Evolutionary conservation across 2,797 vertebrate species (phyloP).

Genomic region (Argya squamiceps): DNA sequence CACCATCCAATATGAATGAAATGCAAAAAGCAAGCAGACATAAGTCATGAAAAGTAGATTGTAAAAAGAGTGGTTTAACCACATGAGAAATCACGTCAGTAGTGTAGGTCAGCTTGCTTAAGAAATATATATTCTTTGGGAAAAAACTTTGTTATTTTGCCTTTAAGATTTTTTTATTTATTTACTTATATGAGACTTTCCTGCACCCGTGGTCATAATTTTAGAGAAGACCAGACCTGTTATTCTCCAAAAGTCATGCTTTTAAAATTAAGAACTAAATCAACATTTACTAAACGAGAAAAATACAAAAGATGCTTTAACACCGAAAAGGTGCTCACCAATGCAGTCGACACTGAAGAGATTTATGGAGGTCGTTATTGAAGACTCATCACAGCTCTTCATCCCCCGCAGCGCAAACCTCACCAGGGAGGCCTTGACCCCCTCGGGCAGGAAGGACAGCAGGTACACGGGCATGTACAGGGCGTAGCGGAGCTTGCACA

Average conservation of each 20-base stretch:
- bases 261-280: not conserved
- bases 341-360: slow-evolving; percentile 86
- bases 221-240: not conserved
- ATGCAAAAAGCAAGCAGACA: not conserved
- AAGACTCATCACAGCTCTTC: slow-evolving; percentile 64
- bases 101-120: not conserved
- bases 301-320: not conserved
- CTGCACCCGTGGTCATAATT: not conserved
- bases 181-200: not conserved
- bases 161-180: not conserved
- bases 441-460: slow-evolving; percentile 86
- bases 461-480: slow-evolving; percentile 86
- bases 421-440: slow-evolving; percentile 78
- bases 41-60: not conserved
- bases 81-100: not conserved
- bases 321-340: slow-evolving; percentile 74
- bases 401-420: slow-evolving; percentile 71
- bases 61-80: not conserved
- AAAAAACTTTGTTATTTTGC: not conserved
- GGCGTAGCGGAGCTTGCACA: slow-evolving; percentile 87
- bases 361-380: slow-evolving; percentile 71
- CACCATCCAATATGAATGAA: not conserved
- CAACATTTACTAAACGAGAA: not conserved
- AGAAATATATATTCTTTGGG: not conserved
- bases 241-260: not conserved